phyloP scores from a whole-genome alignment of 2,113 vertebrate species.

The Colossoma macropomum region DNA sequence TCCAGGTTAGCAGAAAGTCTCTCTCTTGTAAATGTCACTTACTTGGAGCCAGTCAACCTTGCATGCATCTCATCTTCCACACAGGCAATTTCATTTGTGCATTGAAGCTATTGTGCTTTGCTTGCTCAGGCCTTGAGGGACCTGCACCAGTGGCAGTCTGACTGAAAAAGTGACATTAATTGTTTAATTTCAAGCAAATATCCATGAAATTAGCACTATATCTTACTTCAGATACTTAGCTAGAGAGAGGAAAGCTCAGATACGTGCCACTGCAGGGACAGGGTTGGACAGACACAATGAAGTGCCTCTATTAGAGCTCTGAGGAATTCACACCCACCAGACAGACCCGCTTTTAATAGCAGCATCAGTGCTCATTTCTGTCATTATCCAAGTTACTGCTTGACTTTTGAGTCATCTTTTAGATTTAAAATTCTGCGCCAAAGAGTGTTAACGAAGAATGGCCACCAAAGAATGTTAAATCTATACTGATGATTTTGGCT shows the following conservation, averaged over 20 bases:
- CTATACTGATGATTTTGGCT: too few species aligned
- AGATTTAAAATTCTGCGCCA: neutral
- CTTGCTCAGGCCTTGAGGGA: neutral
- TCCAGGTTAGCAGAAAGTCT: neutral
- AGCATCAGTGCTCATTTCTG: slow-evolving; percentile 12
- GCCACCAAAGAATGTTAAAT: too few species aligned
- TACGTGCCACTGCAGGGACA: neutral
- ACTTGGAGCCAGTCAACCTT: neutral
- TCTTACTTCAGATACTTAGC: slow-evolving; percentile 10
- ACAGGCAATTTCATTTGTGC: slow-evolving; percentile 17
- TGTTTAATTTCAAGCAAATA: slow-evolving; percentile 34
- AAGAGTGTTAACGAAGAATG: too few species aligned
- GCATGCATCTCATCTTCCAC: neutral
- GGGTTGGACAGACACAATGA: slow-evolving; percentile 15
- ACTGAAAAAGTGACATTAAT: slow-evolving; percentile 41
- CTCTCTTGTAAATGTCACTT: neutral
- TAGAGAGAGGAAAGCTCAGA: slow-evolving; percentile 1
- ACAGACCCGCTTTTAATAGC: slow-evolving; percentile 23
- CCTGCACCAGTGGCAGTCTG: neutral
- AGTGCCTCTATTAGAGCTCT: neutral
- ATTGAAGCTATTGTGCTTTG: neutral
- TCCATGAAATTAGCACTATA: slow-evolving; percentile 37
- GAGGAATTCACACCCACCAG: slow-evolving; percentile 6
- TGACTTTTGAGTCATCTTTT: neutral
- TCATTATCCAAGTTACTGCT: neutral